These are phyloP conservation scores for Galerucella calmariensis DNA, from an alignment of 2,888 invertebrate species.

Conservation along the genomic window DNA sequence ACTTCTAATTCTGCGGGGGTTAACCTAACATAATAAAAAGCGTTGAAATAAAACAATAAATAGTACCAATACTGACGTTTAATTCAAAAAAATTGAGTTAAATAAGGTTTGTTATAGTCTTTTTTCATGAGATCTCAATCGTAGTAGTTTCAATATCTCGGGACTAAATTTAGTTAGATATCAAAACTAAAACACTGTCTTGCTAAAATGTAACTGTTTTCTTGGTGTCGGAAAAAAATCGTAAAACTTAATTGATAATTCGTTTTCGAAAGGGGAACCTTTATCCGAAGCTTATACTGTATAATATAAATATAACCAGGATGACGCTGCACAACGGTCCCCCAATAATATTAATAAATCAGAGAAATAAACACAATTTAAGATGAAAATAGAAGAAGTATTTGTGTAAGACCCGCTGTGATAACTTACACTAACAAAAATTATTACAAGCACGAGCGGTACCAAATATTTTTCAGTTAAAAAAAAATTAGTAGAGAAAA, in stretches of 20 bases:
- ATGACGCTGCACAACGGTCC: background rate
- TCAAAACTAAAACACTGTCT: too few relatives aligned
- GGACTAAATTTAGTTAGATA: too few relatives aligned
- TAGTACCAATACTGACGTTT: too few relatives aligned
- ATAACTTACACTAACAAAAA: background rate
- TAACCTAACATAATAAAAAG: too few relatives aligned
- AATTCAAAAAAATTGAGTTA: too few relatives aligned
- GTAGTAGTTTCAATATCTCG: too few relatives aligned
- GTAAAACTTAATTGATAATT: background rate
- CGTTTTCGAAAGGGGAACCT: background rate
- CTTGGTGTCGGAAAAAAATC: background rate
- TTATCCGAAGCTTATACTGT: background rate
- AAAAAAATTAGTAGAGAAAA: too few relatives aligned
- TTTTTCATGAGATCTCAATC: too few relatives aligned
- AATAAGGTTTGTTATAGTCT: too few relatives aligned
- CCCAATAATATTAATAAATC: conserved; percentile 3
- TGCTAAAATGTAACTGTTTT: background rate
- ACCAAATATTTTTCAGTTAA: too few relatives aligned
- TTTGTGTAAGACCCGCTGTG: background rate
- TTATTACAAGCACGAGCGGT: background rate
- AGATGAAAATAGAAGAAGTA: background rate
- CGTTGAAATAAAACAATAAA: too few relatives aligned
- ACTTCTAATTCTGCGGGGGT: too few relatives aligned
- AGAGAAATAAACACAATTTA: conserved; percentile 1
- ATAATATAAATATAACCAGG: background rate